These are phyloP conservation scores for Pitta sordida DNA, from an alignment of 2,113 vertebrate genomes.

Conservation along the genomic window DNA sequence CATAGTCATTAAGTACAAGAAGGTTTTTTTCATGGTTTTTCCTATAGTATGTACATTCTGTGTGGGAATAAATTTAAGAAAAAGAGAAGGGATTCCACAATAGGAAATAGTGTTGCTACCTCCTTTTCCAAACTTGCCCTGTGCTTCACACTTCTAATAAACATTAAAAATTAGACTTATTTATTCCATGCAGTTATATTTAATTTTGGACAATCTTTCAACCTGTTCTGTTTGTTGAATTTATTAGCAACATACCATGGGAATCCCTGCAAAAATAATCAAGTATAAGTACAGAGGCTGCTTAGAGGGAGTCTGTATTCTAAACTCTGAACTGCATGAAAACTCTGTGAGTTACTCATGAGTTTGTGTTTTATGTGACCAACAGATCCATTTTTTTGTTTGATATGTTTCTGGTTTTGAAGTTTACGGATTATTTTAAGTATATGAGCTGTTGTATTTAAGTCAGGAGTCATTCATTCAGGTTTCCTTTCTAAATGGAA, in stretches of 20 bases:
- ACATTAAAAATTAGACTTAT: not conserved
- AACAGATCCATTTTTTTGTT: not conserved
- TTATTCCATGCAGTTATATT: not conserved
- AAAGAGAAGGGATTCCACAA: not conserved
- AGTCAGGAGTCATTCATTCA: not conserved
- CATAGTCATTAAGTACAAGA: not conserved
- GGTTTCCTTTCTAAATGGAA: slow-evolving; percentile 9
- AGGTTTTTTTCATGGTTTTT: not conserved
- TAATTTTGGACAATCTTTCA: not conserved
- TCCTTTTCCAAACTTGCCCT: not conserved
- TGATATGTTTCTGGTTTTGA: not conserved
- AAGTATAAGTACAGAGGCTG: not conserved
- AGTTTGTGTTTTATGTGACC: not conserved
- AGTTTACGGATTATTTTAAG: not conserved
- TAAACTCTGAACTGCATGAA: not conserved
- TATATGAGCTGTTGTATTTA: not conserved
- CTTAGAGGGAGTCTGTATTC: not conserved
- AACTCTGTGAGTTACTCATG: not conserved
- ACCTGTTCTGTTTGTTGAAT: not conserved
- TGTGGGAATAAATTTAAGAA: not conserved
- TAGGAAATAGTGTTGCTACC: not conserved
- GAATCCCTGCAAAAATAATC: not conserved
- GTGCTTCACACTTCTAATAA: not conserved
- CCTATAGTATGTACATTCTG: not conserved
- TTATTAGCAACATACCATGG: not conserved